Conservation (phyloP, 1,140 invertebrate genomes). For the Caenorhabditis latens region DNA sequence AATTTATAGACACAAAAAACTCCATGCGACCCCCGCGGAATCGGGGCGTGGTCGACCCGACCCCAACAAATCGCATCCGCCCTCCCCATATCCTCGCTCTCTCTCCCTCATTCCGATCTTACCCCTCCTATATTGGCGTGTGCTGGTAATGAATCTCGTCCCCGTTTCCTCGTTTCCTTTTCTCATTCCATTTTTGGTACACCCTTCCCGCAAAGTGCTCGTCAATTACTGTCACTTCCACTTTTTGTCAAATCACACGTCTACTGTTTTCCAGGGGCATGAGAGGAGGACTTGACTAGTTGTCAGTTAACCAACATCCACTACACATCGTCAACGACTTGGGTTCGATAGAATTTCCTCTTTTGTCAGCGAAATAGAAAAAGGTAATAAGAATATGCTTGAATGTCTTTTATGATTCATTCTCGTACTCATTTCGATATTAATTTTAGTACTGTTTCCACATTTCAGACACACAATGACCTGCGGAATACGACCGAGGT, state of each 20-base stretch:
- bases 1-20: neutral
- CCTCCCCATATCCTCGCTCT: neutral
- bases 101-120: conserved; percentile 3
- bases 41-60: conserved; percentile 40
- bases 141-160: conserved; percentile 46
- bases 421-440: neutral
- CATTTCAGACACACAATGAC: conserved; percentile 43
- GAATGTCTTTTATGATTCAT: conserved; percentile 35
- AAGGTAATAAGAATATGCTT: conserved; percentile 8
- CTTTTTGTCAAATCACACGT: conserved; percentile 52
- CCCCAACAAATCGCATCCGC: conserved; percentile 5
- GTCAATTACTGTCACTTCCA: conserved; percentile 50
- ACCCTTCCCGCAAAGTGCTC: conserved; percentile 28
- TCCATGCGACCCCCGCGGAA: neutral
- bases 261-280: conserved; percentile 48
- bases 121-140: conserved; percentile 37
- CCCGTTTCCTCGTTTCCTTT: conserved; percentile 50
- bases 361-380: neutral
- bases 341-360: neutral
- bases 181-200: conserved; percentile 49
- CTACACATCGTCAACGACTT: neutral
- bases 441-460: neutral
- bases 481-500: conserved; percentile 16
- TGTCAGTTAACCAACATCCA: neutral
- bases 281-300: conserved; percentile 51